Conservation (phyloP, 2,888 invertebrate species). For the Tromatobia lineatoria region DNA sequence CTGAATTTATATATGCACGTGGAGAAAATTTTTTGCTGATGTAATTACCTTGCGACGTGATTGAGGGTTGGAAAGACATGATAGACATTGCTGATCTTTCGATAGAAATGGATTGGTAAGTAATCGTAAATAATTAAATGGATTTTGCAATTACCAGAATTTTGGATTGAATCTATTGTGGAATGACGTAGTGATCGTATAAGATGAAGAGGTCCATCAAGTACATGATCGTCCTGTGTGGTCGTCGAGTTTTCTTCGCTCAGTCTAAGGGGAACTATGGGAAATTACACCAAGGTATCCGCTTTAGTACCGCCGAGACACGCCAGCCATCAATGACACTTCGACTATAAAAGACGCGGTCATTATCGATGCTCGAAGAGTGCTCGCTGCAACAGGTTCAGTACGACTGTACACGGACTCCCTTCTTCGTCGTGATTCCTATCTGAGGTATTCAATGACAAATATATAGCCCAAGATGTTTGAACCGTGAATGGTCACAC, state of each 20-base stretch:
- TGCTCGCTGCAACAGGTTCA: slow-evolving; percentile 5
- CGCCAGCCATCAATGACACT: slow-evolving; percentile 75
- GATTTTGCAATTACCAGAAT: not conserved
- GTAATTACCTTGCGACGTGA: not conserved
- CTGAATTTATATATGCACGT: not conserved
- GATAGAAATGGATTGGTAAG: not conserved
- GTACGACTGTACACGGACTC: not conserved
- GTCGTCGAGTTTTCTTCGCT: slow-evolving; percentile 73
- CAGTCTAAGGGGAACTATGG: slow-evolving; percentile 33
- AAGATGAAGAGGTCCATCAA: slow-evolving; percentile 32
- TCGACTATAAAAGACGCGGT: slow-evolving; percentile 72
- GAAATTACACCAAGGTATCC: slow-evolving; percentile 44
- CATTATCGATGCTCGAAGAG: slow-evolving; percentile 3
- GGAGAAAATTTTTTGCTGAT: not conserved
- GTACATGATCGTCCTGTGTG: slow-evolving; percentile 58
- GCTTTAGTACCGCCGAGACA: slow-evolving; percentile 46
- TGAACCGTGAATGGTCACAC: slow-evolving; percentile 10
- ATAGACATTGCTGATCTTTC: not conserved
- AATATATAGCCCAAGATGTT: slow-evolving; percentile 1
- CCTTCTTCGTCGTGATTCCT: slow-evolving; percentile 14
- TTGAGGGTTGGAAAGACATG: not conserved
- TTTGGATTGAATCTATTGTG: not conserved
- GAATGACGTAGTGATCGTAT: slow-evolving; percentile 23
- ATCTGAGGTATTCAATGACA: slow-evolving; percentile 12
- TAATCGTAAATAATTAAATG: not conserved